These are phyloP conservation scores for Carabus problematicus DNA, from an alignment of 2,888 invertebrate species.

Conservation along the genomic window DNA sequence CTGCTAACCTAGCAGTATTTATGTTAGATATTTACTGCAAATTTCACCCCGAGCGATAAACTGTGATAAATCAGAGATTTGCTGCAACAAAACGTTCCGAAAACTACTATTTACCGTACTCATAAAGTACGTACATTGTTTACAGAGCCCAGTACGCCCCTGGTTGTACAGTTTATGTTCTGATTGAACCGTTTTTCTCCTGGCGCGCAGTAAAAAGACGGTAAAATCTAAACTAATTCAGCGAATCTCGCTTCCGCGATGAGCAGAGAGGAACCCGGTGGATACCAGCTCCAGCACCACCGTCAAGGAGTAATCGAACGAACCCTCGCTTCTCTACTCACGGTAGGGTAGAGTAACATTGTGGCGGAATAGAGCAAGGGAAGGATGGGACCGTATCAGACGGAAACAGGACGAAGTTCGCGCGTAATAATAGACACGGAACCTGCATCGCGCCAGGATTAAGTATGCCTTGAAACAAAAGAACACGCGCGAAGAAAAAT, in stretches of 20 bases:
- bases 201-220: constrained; percentile 24
- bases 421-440: constrained; percentile 30
- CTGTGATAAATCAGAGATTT: too few species aligned
- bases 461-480: constrained; percentile 35
- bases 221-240: constrained; percentile 37
- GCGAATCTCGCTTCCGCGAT: constrained; percentile 13
- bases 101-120: too few species aligned
- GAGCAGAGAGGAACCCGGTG: background rate
- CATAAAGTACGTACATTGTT: background rate
- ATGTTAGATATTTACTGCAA: too few species aligned
- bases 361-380: too few species aligned
- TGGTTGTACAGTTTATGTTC: background rate
- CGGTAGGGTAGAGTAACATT: too few species aligned
- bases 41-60: too few species aligned
- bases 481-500: constrained; percentile 27
- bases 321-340: too few species aligned
- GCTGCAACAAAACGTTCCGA: too few species aligned
- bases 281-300: background rate
- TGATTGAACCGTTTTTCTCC: constrained; percentile 16
- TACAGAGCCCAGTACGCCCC: background rate
- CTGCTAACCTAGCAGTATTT: too few species aligned
- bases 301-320: background rate
- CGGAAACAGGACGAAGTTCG: background rate
- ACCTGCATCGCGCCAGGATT: constrained; percentile 22
- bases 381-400: background rate